Conservation (phyloP, 2,797 vertebrate genomes). For the Paratrypauchen microcephalus region DNA sequence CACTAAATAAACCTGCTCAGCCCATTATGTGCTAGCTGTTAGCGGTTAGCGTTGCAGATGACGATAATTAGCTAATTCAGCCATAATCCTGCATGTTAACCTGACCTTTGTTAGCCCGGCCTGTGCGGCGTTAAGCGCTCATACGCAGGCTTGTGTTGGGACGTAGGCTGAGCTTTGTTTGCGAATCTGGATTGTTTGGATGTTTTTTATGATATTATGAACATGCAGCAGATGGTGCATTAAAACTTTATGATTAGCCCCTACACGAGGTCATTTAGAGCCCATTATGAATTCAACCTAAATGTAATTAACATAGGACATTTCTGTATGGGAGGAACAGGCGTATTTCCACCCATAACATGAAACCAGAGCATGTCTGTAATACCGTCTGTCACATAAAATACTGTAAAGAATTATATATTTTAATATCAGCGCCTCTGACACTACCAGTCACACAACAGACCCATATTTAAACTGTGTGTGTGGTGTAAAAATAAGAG, state of each 20-base stretch:
- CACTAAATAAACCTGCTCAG: conserved; percentile 78
- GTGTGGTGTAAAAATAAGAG: too few relatives aligned
- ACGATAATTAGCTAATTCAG: conserved; percentile 81
- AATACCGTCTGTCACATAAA: too few relatives aligned
- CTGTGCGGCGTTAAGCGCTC: conserved; percentile 63
- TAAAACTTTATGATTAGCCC: not conserved
- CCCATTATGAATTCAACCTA: not conserved
- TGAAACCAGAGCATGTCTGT: too few relatives aligned
- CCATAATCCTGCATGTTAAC: conserved; percentile 80
- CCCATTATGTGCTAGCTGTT: conserved; percentile 73
- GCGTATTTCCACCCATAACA: not conserved
- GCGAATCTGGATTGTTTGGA: not conserved
- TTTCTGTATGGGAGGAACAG: not conserved
- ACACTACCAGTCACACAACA: too few relatives aligned
- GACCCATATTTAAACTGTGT: too few relatives aligned
- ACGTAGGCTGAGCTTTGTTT: conserved; percentile 18
- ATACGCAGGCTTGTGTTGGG: conserved; percentile 32
- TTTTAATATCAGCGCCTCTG: too few relatives aligned
- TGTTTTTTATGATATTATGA: not conserved
- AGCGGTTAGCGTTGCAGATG: conserved; percentile 69
- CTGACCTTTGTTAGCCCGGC: conserved; percentile 65
- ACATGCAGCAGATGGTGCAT: conserved; percentile 1
- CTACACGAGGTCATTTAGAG: not conserved
- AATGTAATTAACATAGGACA: not conserved
- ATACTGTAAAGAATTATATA: too few relatives aligned